Conservation (phyloP, 2,113 vertebrate genomes). For the Osmerus mordax region DNA sequence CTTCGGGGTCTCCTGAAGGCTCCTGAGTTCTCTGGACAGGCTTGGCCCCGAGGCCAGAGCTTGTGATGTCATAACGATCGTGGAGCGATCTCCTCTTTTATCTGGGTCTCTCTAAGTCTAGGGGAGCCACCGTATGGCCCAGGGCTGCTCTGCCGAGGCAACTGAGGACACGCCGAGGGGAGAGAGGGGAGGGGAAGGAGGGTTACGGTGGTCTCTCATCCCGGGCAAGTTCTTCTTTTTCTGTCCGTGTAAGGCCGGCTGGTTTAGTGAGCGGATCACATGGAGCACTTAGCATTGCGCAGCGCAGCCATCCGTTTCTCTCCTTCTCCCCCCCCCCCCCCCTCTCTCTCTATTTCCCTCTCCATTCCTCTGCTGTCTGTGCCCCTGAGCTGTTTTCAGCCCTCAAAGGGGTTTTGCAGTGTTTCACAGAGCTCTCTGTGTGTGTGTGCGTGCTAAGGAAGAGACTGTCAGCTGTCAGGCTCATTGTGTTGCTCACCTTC, state of each 20-base stretch:
- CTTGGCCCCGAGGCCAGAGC: constrained; percentile 25
- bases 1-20: background rate
- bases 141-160: background rate
- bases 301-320: too few species aligned
- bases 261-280: too few species aligned
- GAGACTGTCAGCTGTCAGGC: constrained; percentile 12
- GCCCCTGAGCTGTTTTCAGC: constrained; percentile 36
- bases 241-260: too few species aligned
- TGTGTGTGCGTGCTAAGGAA: constrained; percentile 10
- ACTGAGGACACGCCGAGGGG: background rate
- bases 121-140: constrained; percentile 4
- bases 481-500: constrained; percentile 40
- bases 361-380: constrained; percentile 1
- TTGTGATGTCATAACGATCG: constrained; percentile 36
- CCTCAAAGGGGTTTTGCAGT: constrained; percentile 37
- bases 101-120: constrained; percentile 14
- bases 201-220: background rate
- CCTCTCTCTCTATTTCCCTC: constrained; percentile 7
- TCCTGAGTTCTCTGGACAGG: constrained; percentile 7
- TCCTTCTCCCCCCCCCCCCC: background rate
- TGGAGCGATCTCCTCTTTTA: constrained; percentile 22
- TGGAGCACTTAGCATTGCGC: too few species aligned
- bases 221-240: too few species aligned
- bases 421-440: constrained; percentile 35
- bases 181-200: background rate